These are phyloP conservation scores for Hydrolagus colliei DNA, from an alignment of 2,797 vertebrate species.

Conservation along the genomic window DNA sequence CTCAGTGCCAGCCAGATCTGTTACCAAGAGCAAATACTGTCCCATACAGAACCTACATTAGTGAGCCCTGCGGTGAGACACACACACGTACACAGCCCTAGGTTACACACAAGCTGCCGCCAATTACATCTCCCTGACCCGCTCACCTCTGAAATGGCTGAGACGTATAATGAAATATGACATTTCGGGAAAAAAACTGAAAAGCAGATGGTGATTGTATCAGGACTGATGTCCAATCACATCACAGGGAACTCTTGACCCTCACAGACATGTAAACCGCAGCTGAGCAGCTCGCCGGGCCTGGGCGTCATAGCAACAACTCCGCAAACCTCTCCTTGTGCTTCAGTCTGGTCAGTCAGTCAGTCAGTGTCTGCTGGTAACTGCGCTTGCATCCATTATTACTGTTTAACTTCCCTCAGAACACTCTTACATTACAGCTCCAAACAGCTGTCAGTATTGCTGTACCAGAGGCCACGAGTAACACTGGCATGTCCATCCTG, in stretches of 20 bases:
- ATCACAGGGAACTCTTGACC: conserved; percentile 65
- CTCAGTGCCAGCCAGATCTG: conserved; percentile 46
- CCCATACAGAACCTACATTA: conserved; percentile 47
- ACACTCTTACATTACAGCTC: too few species aligned
- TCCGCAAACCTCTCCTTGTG: too few species aligned
- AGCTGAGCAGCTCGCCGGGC: background rate
- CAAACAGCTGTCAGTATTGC: too few species aligned
- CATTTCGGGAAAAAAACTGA: conserved; percentile 47
- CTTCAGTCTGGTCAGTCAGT: too few species aligned
- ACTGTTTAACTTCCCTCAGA: too few species aligned
- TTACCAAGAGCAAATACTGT: conserved; percentile 55
- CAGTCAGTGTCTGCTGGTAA: too few species aligned
- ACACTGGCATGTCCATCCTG: too few species aligned
- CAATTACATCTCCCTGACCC: conserved; percentile 67
- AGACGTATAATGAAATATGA: conserved; percentile 74
- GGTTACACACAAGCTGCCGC: conserved; percentile 60
- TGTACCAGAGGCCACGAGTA: too few species aligned
- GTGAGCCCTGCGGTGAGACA: conserved; percentile 48
- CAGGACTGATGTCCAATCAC: conserved; percentile 70
- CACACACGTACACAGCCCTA: conserved; percentile 52
- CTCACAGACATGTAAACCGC: conserved; percentile 19
- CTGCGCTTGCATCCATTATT: too few species aligned
- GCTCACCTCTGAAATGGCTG: conserved; percentile 64
- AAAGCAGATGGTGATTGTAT: conserved; percentile 62
- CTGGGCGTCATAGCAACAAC: background rate